Base-by-base conservation (phyloP, 2,797 vertebrate genomes). In the Dermochelys coriacea region DNA sequence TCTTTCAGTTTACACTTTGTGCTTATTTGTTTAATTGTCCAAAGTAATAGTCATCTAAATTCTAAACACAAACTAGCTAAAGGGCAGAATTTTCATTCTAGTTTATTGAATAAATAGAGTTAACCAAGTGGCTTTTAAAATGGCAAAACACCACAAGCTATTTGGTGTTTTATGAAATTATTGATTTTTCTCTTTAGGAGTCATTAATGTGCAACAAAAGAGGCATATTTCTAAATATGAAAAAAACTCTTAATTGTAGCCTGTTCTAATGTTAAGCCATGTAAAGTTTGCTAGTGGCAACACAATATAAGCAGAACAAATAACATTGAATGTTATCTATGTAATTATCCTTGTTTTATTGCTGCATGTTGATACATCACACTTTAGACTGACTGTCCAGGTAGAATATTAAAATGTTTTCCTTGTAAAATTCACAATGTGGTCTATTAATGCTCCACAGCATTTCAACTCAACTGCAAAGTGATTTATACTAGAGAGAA, bases 1-100 rank as follows among this genome's bases (percentile, higher is more conserved):
- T 92, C 64, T 88, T 91, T 84, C 82, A 75, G 15, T 82, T 91
- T 87, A 84, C 59, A 55, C 34, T 93, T 91, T 71, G 34, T 77
- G 84, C 50, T 83, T 90, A 50, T 79, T 84, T 75, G n/a, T 49
- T 88, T 89, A 94, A 86, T 93, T 93, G 80, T 87, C 82, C 89
- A 78, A 88, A 93, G 52, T 31, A 93, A 85, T 71, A 92, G 79
- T 75, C 16, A 91, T 91, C 79, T 87, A 90, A 82, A 91, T 93
- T 94, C 84, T 93, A 74, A 91, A 87, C 61, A 82, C 57, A 89
- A 5, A 29, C n/a, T 84, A 77, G 80, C 61, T 6, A 12, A 74
- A 55, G 29, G 51, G 37, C 61, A 85, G 41, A 71, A 68, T 74
- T 75, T 55, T 64, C 84, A n/a, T 45, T 80, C 41, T 61, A 49